A percentile compares a stretch with the other conserved stretches of the same genome.
Conservation (phyloP, 2,113 vertebrate species). For the Chloebia gouldiae region DNA sequence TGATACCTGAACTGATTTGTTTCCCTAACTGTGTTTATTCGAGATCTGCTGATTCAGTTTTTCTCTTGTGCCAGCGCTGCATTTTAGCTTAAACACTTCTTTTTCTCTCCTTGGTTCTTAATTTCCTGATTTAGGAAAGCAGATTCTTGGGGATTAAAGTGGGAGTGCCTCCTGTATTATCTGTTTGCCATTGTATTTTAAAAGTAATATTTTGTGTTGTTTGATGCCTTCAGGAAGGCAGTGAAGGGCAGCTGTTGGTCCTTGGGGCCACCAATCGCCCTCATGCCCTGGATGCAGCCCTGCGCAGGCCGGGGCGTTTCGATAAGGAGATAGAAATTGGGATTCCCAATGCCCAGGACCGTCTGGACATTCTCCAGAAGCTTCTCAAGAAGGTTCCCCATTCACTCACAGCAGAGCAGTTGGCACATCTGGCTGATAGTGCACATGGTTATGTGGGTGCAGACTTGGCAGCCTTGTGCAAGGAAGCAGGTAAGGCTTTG, state of each 20-base stretch:
- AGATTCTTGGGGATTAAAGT: neutral
- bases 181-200: neutral
- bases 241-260: slow-evolving; percentile 88
- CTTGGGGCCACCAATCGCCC: slow-evolving; percentile 95
- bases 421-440: slow-evolving; percentile 78
- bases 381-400: slow-evolving; percentile 80
- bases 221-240: slow-evolving; percentile 79
- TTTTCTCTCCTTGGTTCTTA: neutral
- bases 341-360: slow-evolving; percentile 82
- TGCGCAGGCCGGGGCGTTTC: slow-evolving; percentile 91
- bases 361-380: slow-evolving; percentile 87
- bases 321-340: slow-evolving; percentile 97
- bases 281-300: slow-evolving; percentile 87
- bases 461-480: slow-evolving; percentile 90
- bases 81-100: neutral
- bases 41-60: neutral
- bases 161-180: neutral
- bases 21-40: neutral
- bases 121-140: neutral
- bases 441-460: slow-evolving; percentile 94
- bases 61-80: neutral
- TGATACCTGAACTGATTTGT: neutral
- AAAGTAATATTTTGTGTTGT: neutral
- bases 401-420: slow-evolving; percentile 68
- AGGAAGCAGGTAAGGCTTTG: slow-evolving; percentile 86